Percentiles rank a stretch among this genome's conserved stretches.
phyloP scores from a whole-genome alignment of 2,113 vertebrate species.

The Oryzias celebensis region DNA sequence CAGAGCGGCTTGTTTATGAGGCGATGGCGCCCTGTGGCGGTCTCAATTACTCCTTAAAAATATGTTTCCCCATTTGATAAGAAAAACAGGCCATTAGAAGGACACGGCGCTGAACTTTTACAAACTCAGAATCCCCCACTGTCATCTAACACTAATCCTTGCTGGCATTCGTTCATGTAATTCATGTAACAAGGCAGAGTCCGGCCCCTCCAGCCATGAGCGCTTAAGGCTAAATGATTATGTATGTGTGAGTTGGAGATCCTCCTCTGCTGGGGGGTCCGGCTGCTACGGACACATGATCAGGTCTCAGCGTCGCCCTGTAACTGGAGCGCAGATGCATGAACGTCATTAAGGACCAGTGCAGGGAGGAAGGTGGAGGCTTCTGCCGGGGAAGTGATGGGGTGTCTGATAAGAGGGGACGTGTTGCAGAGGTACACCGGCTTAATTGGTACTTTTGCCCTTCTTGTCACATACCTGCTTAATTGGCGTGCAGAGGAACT shows the following conservation, averaged over 20 bases:
- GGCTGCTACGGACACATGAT: constrained; percentile 56
- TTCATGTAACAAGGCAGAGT: constrained; percentile 56
- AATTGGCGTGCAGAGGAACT: constrained; percentile 71
- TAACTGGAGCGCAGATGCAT: constrained; percentile 39
- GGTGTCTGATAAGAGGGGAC: constrained; percentile 24
- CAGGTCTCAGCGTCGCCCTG: constrained; percentile 44
- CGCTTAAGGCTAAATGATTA: constrained; percentile 64
- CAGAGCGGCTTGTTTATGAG: constrained; percentile 62
- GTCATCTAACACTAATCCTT: constrained; percentile 55
- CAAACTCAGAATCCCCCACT: constrained; percentile 10
- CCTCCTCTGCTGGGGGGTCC: not conserved
- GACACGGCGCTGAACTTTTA: constrained; percentile 47
- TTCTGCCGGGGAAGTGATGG: constrained; percentile 31
- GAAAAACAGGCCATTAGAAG: constrained; percentile 63
- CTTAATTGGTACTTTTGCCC: constrained; percentile 76
- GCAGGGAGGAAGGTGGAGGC: constrained; percentile 27
- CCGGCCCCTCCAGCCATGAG: constrained; percentile 65
- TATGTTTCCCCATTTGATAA: constrained; percentile 74
- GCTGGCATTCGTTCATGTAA: constrained; percentile 53
- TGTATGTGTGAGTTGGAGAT: constrained; percentile 51
- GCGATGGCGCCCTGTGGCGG: constrained; percentile 63
- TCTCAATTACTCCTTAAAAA: constrained; percentile 68
- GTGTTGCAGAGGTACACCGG: constrained; percentile 52
- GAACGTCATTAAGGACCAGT: constrained; percentile 58
- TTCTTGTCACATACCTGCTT: constrained; percentile 71